A percentile compares a stretch with the other conserved stretches of the same genome.
phyloP scores from a whole-genome alignment of 2,888 invertebrate species.

The Sturmia bella region DNA sequence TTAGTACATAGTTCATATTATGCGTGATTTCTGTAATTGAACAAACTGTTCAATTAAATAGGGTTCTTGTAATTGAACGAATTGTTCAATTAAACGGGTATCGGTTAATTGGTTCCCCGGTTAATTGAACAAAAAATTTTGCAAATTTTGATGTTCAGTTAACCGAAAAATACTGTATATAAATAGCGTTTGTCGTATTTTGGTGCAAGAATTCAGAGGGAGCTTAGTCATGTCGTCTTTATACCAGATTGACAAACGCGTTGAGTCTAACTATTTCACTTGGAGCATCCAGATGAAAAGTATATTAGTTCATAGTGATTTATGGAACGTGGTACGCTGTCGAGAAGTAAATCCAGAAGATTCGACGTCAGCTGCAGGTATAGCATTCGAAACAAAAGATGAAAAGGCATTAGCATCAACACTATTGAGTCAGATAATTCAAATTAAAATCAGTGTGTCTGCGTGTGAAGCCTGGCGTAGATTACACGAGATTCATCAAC shows the following conservation, averaged over 20 bases:
- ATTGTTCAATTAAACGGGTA: no score
- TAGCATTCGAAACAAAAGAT: slow-evolving; percentile 5
- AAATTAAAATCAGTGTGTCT: slow-evolving; percentile 37
- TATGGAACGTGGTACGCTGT: slow-evolving; percentile 21
- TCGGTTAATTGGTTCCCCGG: no score
- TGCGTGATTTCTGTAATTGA: no score
- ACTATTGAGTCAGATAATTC: slow-evolving; percentile 7
- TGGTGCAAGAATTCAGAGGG: neutral
- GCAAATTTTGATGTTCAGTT: no score
- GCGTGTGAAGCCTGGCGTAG: slow-evolving; percentile 38
- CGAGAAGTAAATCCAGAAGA: slow-evolving; percentile 5
- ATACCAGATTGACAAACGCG: slow-evolving; percentile 35
- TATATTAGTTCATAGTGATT: slow-evolving; percentile 17
- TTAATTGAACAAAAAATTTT: no score
- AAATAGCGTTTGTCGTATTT: slow-evolving; percentile 5
- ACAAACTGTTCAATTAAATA: no score
- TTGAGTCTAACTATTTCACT: slow-evolving; percentile 34
- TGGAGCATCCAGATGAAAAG: slow-evolving; percentile 47
- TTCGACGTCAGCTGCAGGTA: neutral
- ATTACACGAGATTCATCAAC: slow-evolving; percentile 26
- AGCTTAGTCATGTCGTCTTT: slow-evolving; percentile 23
- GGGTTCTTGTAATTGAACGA: no score
- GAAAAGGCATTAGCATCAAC: slow-evolving; percentile 46
- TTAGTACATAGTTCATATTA: no score
- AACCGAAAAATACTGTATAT: no score